Evolutionary conservation across 1,140 invertebrate genomes (phyloP).

Genomic region (Heliothis subflexa): DNA sequence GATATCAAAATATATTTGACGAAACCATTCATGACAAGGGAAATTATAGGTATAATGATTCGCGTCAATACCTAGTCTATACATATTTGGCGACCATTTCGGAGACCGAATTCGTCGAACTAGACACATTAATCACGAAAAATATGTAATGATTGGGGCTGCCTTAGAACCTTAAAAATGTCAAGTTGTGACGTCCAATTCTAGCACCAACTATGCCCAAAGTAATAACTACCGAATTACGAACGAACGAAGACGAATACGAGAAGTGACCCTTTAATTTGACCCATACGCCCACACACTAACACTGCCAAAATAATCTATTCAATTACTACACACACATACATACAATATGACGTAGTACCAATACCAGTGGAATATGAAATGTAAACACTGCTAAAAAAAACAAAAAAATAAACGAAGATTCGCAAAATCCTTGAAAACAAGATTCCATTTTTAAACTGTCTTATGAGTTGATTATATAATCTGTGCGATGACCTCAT

Average conservation of each 20-base stretch:
- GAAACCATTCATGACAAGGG: too few relatives aligned
- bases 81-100: too few relatives aligned
- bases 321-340: background rate
- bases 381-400: background rate
- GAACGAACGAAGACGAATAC: background rate
- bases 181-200: background rate
- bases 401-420: too few relatives aligned
- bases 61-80: too few relatives aligned
- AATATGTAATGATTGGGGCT: background rate
- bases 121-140: too few relatives aligned
- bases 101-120: too few relatives aligned
- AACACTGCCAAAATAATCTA: background rate
- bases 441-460: slow-evolving; percentile 6
- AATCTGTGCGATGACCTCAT: slow-evolving; percentile 45
- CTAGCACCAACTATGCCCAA: background rate
- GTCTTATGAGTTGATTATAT: slow-evolving; percentile 29
- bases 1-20: too few relatives aligned
- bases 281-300: slow-evolving; percentile 7
- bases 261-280: slow-evolving; percentile 3
- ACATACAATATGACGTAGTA: background rate
- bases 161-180: background rate
- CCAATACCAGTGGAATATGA: background rate
- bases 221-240: background rate
- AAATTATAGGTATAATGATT: too few relatives aligned
- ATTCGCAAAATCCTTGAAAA: background rate